Evolutionary conservation across 1,140 invertebrate species (phyloP).

Genomic region (Drosophila asahinai): DNA sequence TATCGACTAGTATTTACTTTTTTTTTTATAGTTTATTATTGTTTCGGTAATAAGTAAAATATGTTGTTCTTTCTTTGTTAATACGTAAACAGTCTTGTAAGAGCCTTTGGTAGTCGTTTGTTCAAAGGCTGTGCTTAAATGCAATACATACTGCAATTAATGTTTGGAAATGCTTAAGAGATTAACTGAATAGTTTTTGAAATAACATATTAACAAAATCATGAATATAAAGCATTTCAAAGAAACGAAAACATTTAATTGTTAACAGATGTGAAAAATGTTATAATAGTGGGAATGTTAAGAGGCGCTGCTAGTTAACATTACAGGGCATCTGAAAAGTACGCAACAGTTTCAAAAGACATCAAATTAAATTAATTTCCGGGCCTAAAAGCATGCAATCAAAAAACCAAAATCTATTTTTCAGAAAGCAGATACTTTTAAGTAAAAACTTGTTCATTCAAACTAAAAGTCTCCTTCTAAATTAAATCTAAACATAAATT

Average conservation of each 20-base stretch:
- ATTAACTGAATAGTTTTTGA: neutral
- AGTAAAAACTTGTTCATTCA: neutral
- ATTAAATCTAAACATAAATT: neutral
- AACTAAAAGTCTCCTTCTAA: neutral
- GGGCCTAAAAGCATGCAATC: slow-evolving; percentile 6
- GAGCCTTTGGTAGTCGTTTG: slow-evolving; percentile 45
- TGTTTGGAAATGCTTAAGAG: neutral
- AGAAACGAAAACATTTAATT: neutral
- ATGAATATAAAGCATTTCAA: neutral
- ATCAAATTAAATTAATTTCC: neutral
- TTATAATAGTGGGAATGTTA: slow-evolving; percentile 1
- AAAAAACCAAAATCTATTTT: neutral
- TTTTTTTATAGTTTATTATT: slow-evolving; percentile 64
- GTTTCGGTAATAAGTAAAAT: slow-evolving; percentile 71
- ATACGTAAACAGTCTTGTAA: slow-evolving; percentile 75
- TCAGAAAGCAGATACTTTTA: neutral
- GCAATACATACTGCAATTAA: slow-evolving; percentile 33
- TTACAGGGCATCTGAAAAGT: slow-evolving; percentile 26
- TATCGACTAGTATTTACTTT: slow-evolving; percentile 46
- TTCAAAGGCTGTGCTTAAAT: slow-evolving; percentile 67
- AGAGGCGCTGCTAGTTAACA: slow-evolving; percentile 1
- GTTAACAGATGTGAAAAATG: neutral
- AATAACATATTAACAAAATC: neutral
- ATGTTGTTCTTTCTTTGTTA: slow-evolving; percentile 36
- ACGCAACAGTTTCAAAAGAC: slow-evolving; percentile 2